Evolutionary conservation across 2,797 vertebrate species (phyloP).

Genomic region (Hippopotamyrus pictus): DNA sequence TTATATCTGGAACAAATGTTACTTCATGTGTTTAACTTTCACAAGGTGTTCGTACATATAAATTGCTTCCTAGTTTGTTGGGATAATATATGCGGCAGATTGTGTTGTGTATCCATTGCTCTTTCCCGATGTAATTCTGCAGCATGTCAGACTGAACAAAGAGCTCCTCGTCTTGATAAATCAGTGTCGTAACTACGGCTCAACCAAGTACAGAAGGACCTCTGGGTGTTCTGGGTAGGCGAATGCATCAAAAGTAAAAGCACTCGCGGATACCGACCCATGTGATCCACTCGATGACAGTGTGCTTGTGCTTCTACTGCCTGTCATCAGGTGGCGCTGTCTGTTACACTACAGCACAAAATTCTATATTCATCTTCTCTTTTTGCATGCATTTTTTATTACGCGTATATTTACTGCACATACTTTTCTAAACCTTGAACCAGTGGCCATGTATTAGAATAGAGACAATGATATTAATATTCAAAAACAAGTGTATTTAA

Average conservation of each 20-base stretch:
- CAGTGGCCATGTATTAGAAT: neutral
- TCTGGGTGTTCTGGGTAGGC: neutral
- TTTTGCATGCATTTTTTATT: neutral
- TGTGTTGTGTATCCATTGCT: constrained; percentile 28
- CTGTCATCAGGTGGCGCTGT: constrained; percentile 42
- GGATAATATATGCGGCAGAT: constrained; percentile 25
- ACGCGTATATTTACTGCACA: constrained; percentile 13
- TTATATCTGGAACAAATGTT: constrained; percentile 38
- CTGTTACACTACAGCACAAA: constrained; percentile 16
- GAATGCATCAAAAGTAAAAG: neutral
- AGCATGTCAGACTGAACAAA: constrained; percentile 5
- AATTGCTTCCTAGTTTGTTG: constrained; percentile 43
- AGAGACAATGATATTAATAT: neutral
- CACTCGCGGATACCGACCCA: neutral
- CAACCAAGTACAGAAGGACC: neutral
- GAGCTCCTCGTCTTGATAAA: constrained; percentile 31
- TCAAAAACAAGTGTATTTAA: neutral
- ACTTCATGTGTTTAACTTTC: constrained; percentile 37
- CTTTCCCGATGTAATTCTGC: constrained; percentile 34
- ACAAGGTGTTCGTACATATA: constrained; percentile 39
- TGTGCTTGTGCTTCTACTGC: neutral
- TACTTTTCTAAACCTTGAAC: neutral
- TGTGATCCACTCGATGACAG: constrained; percentile 1
- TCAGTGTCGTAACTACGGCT: constrained; percentile 23
- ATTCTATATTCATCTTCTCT: too few relatives aligned